Conservation (phyloP, 2,113 vertebrate species). For the Leiothrix lutea region DNA sequence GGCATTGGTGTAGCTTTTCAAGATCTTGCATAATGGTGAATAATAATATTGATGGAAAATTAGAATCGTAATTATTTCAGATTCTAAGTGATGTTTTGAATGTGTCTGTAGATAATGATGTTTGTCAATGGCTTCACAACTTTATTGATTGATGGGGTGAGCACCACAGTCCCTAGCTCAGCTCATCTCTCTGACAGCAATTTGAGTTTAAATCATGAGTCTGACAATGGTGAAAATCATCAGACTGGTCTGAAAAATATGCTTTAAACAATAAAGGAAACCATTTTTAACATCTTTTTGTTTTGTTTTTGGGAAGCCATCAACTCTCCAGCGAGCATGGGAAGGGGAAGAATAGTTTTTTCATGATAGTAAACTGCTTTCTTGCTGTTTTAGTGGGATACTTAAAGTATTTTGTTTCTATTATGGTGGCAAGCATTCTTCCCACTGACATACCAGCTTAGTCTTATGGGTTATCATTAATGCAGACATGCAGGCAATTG, state of each 20-base stretch:
- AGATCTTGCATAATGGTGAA: background rate
- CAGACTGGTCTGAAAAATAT: background rate
- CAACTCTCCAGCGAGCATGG: background rate
- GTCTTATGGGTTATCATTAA: background rate
- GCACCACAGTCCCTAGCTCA: background rate
- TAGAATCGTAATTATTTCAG: background rate
- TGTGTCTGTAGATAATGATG: background rate
- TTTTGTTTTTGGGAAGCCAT: background rate
- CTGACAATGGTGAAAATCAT: background rate
- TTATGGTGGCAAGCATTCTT: background rate
- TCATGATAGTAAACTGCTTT: background rate
- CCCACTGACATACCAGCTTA: background rate
- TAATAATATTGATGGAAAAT: background rate
- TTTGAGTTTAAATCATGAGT: background rate
- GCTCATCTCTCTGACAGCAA: background rate
- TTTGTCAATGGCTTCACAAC: background rate
- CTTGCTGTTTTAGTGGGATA: background rate
- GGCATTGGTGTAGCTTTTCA: background rate
- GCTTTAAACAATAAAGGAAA: background rate
- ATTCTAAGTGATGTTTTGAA: background rate
- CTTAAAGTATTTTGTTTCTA: background rate
- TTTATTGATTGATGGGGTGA: background rate
- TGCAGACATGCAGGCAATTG: background rate
- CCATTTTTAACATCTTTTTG: background rate
- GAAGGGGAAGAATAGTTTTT: background rate